These are phyloP conservation scores for Geopemphigus sp. DNA, from an alignment of 1,140 invertebrate species.

Conservation along the genomic window DNA sequence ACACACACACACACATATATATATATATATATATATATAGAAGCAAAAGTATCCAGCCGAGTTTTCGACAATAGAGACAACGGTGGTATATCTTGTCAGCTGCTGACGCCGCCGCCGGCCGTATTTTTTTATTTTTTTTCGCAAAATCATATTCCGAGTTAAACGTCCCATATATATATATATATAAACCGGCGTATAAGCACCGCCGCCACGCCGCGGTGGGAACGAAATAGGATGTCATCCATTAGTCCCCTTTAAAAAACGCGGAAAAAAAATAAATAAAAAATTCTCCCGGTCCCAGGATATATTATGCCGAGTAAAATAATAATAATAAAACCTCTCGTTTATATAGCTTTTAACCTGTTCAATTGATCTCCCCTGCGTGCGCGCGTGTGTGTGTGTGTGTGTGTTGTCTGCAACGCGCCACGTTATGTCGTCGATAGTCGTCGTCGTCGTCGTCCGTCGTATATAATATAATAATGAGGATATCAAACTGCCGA, in stretches of 20 bases:
- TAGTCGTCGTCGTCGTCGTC: background rate
- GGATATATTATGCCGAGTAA: slow-evolving; percentile 14
- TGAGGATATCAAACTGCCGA: slow-evolving; percentile 49
- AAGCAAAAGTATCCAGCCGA: slow-evolving; percentile 49
- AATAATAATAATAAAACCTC: slow-evolving; percentile 30
- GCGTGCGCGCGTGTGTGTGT: background rate
- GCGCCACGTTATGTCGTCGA: too few species aligned
- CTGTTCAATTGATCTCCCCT: slow-evolving; percentile 48
- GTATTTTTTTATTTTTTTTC: slow-evolving; percentile 16
- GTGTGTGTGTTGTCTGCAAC: too few species aligned
- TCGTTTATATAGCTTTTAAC: slow-evolving; percentile 50
- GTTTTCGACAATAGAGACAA: slow-evolving; percentile 29
- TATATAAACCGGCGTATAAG: too few species aligned
- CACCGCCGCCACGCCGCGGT: slow-evolving; percentile 20
- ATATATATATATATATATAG: slow-evolving; percentile 22
- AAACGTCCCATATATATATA: slow-evolving; percentile 9
- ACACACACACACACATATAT: too few species aligned
- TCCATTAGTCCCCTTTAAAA: slow-evolving; percentile 50
- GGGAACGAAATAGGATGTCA: slow-evolving; percentile 48
- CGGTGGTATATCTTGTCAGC: slow-evolving; percentile 47
- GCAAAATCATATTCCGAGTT: slow-evolving; percentile 47
- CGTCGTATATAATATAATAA: slow-evolving; percentile 40
- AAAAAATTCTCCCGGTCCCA: slow-evolving; percentile 46
- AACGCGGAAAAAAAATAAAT: background rate
- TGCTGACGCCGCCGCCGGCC: background rate